Evolutionary conservation across 2,797 vertebrate genomes (phyloP).

Genomic region (Sus cebifrons): DNA sequence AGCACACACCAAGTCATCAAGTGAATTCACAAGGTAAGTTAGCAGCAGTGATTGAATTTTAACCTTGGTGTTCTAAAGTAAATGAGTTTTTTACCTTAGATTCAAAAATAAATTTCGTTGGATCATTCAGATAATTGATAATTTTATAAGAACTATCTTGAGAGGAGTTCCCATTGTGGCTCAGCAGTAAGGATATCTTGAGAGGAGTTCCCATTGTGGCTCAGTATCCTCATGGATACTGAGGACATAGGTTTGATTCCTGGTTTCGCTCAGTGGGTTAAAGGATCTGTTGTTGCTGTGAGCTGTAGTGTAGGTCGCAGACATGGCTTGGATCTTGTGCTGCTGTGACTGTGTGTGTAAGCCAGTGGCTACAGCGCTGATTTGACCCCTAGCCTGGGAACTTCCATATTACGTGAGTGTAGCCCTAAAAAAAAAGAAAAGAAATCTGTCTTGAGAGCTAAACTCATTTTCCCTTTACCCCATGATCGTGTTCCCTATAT

Average conservation of each 20-base stretch:
- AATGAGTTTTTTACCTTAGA: background rate
- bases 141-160: background rate
- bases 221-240: no score
- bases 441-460: background rate
- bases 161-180: background rate
- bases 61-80: background rate
- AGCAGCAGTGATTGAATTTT: background rate
- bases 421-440: no score
- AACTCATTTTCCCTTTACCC: background rate
- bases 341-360: no score
- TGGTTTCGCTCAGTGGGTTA: no score
- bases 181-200: background rate
- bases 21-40: background rate
- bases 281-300: no score
- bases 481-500: background rate
- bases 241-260: no score
- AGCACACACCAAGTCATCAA: background rate
- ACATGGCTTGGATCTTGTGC: no score
- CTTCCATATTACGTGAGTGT: no score
- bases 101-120: background rate
- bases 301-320: no score
- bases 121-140: slow-evolving; percentile 13
- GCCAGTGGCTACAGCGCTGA: no score
- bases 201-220: background rate
- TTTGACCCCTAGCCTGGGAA: no score